Evolutionary conservation across 2,113 vertebrate species (phyloP).

Genomic region (Cisticola juncidis): DNA sequence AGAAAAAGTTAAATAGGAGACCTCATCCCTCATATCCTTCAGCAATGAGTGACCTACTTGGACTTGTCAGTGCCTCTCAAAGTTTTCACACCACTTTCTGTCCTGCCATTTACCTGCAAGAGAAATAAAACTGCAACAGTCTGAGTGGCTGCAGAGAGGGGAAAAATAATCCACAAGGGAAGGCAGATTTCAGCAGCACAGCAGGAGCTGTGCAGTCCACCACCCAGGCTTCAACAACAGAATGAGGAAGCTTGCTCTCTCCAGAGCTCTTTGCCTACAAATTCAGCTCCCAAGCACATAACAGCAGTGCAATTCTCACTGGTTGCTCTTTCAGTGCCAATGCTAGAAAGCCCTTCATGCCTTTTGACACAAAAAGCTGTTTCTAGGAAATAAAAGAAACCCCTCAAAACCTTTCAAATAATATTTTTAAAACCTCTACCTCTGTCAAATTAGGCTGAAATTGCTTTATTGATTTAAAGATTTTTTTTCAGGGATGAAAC

Average conservation of each 20-base stretch:
- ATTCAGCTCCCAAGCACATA: background rate
- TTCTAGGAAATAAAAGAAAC: background rate
- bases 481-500: background rate
- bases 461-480: background rate
- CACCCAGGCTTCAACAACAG: background rate
- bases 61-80: background rate
- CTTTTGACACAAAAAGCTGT: background rate
- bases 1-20: conserved; percentile 24
- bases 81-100: background rate
- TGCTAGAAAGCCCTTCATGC: background rate
- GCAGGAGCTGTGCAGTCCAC: background rate
- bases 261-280: background rate
- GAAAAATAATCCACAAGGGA: background rate
- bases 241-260: background rate
- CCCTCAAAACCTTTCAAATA: background rate
- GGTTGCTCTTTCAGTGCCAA: background rate
- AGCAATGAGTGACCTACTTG: conserved; percentile 32
- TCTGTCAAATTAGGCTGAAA: background rate
- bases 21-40: background rate
- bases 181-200: background rate
- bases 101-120: conserved; percentile 24
- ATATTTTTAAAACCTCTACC: background rate
- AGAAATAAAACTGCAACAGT: background rate
- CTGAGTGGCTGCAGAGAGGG: background rate
- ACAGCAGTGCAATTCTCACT: background rate